Evolutionary conservation across 2,888 invertebrate species (phyloP).

Genomic region (Choreutis nemorana): DNA sequence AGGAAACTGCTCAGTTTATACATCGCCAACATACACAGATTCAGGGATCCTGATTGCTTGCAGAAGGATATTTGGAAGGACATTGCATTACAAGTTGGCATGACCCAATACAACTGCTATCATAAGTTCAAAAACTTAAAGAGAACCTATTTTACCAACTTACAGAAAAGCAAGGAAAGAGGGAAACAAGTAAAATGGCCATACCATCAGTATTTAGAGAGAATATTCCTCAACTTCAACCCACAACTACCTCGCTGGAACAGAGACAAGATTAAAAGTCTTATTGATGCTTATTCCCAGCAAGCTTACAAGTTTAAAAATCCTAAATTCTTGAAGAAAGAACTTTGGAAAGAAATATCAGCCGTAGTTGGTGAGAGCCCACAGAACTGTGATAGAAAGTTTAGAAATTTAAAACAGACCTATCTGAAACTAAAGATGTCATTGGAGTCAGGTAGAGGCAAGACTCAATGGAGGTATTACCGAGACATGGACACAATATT

Average conservation of each 20-base stretch:
- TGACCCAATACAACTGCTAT: slow-evolving; percentile 49
- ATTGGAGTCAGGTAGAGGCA: slow-evolving; percentile 24
- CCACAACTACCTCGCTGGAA: slow-evolving; percentile 40
- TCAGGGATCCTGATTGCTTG: slow-evolving; percentile 30
- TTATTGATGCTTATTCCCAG: slow-evolving; percentile 39
- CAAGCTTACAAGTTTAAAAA: slow-evolving; percentile 44
- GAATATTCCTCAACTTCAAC: slow-evolving; percentile 43
- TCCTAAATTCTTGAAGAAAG: slow-evolving; percentile 45
- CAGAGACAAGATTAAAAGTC: slow-evolving; percentile 30
- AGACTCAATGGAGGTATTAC: slow-evolving; percentile 47
- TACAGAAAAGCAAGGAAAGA: slow-evolving; percentile 31
- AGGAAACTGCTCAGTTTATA: slow-evolving; percentile 37
- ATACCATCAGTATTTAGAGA: slow-evolving; percentile 47
- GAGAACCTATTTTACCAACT: slow-evolving; percentile 43
- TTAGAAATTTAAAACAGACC: slow-evolving; percentile 51
- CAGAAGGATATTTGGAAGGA: slow-evolving; percentile 56
- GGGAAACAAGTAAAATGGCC: slow-evolving; percentile 45
- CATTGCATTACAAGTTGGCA: slow-evolving; percentile 36
- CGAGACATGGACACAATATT: slow-evolving; percentile 46
- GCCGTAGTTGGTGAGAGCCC: slow-evolving; percentile 30
- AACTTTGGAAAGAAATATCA: slow-evolving; percentile 47
- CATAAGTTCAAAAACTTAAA: slow-evolving; percentile 54
- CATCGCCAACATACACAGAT: slow-evolving; percentile 40
- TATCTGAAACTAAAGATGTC: slow-evolving; percentile 40
- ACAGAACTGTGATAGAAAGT: slow-evolving; percentile 45